A percentile compares a stretch with the other conserved stretches of the same genome.
phyloP scores from a whole-genome alignment of 2,797 vertebrate genomes.

The Aythya fuligula region DNA sequence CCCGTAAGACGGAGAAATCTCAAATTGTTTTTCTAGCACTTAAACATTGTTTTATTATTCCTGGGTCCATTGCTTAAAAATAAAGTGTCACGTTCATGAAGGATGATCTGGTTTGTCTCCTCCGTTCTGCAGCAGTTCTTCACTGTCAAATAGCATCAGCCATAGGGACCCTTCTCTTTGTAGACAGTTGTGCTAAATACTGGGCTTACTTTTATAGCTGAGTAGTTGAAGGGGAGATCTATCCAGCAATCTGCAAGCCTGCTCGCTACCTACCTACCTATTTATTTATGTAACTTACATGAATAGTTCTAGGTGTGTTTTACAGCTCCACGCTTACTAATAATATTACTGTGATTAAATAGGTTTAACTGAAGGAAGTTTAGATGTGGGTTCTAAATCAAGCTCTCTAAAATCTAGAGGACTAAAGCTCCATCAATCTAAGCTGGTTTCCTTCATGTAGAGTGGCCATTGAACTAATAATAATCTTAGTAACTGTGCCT shows the following conservation, averaged over 20 bases:
- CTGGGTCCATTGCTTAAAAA: neutral
- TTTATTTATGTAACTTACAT: constrained; percentile 1
- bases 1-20: neutral
- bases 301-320: neutral
- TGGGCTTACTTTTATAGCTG: neutral
- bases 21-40: neutral
- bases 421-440: neutral
- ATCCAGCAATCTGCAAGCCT: neutral
- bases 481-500: neutral
- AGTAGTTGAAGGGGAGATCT: neutral
- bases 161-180: neutral
- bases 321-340: neutral
- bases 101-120: neutral
- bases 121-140: neutral
- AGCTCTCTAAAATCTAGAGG: neutral
- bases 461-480: neutral
- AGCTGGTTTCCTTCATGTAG: neutral
- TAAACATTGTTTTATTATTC: neutral
- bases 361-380: neutral
- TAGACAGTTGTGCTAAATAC: neutral
- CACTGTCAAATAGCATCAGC: fast-evolving
- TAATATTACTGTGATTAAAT: neutral
- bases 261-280: neutral
- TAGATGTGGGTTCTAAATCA: neutral
- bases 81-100: neutral